Percentiles rank a stretch among this genome's conserved stretches.
Conservation (phyloP, 2,113 vertebrate genomes). For the Arizona elegans region DNA sequence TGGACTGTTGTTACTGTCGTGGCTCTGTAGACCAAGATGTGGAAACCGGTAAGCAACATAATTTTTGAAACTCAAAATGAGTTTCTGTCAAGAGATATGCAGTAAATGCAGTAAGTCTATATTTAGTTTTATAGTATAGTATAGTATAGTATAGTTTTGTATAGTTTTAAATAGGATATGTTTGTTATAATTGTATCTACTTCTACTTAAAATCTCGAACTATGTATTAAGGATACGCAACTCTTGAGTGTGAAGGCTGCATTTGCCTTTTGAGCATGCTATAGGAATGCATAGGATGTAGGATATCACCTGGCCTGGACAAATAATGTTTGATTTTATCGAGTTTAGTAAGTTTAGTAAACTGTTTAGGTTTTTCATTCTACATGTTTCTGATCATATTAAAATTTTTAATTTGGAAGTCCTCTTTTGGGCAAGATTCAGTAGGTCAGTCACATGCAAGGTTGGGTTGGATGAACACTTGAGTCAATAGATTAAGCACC, state of each 20-base stretch:
- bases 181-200: background rate
- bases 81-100: background rate
- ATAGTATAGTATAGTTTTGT: background rate
- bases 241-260: background rate
- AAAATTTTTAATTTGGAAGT: background rate
- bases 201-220: background rate
- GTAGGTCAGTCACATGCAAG: background rate
- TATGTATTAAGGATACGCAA: background rate
- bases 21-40: background rate
- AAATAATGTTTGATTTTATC: background rate
- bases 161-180: background rate
- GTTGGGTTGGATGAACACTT: background rate
- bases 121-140: background rate
- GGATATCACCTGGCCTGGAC: background rate
- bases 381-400: background rate
- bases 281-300: background rate
- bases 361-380: background rate
- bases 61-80: background rate
- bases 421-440: background rate
- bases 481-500: background rate
- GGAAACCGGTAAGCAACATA: constrained; percentile 64
- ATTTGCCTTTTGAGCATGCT: background rate
- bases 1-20: constrained; percentile 71
- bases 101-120: background rate
- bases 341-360: background rate